These are phyloP conservation scores for Champsocephalus esox DNA, from an alignment of 2,797 vertebrate species.

Conservation along the genomic window DNA sequence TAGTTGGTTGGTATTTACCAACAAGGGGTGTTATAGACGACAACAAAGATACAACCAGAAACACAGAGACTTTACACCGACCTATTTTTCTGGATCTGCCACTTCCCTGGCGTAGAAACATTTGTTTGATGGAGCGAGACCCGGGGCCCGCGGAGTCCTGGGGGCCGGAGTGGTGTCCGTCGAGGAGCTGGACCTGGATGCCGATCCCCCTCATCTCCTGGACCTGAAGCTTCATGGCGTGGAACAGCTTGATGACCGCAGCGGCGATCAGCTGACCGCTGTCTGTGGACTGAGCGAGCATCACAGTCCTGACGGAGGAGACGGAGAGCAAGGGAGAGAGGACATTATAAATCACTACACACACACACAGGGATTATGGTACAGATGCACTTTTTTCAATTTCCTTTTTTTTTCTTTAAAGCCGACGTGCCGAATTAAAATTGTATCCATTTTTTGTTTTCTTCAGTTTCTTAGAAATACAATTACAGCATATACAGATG, in stretches of 20 bases:
- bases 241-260: conserved; percentile 93
- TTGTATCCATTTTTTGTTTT: too few relatives aligned
- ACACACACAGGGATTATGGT: background rate
- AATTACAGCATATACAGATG: too few relatives aligned
- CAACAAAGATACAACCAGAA: background rate
- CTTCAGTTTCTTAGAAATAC: too few relatives aligned
- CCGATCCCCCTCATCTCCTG: conserved; percentile 95
- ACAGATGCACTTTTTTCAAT: too few relatives aligned
- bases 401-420: too few relatives aligned
- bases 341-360: background rate
- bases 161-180: conserved; percentile 78
- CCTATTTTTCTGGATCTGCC: conserved; percentile 49
- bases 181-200: conserved; percentile 93
- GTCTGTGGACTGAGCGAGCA: conserved; percentile 92
- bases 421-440: too few relatives aligned
- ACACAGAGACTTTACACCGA: conserved; percentile 16
- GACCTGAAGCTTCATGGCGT: conserved; percentile 93
- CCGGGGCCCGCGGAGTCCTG: conserved; percentile 67
- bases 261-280: conserved; percentile 90
- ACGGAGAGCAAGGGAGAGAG: background rate
- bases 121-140: conserved; percentile 89
- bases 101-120: conserved; percentile 84
- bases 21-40: background rate
- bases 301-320: conserved; percentile 76
- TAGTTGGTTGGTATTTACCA: too few relatives aligned